Evolutionary conservation across 2,888 invertebrate genomes (phyloP), one percentile per base, ranked within the genome.

Genomic region (Eurytoma californica): DNA sequence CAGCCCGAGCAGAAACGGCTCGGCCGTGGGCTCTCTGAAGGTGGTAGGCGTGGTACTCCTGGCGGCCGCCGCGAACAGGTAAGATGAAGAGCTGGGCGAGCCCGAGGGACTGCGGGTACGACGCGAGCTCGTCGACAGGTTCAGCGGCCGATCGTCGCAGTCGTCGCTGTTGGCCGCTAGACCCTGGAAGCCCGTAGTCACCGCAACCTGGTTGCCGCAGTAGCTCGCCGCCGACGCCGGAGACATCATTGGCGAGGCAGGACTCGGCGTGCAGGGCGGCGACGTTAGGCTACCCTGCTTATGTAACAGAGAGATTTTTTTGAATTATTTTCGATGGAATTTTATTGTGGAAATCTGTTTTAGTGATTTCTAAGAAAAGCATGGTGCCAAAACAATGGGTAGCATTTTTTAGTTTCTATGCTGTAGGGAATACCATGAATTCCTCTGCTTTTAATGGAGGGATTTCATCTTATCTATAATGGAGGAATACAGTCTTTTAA

Each of bases 71-170:
- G 60, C 47, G 39, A 39, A 39, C 4, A 39, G 39, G 63, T 63
- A 76, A n/a, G 76, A 61, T 20, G 63, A 47, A 2, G 83, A 63
- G 79, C 70, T 70, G n/a, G 83, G 80, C n/a, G 84, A 82, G 9
- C 72, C 77, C 16, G 82, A 75, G 2, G 72, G 72, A 30, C 88
- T 88, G 18, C 86, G 85, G 12, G 85, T 85, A 3, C 78, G 70
- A n/a, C 87, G 84, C 24, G 87, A 79, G 88, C 82, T 81, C 51
- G 85, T 86, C 30, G 84, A 83, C 55, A 86, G 82, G 75, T 86
- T 80, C 89, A 92, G 87, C 88, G 92, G 84, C 90, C 92, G 79
- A 89, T 86, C 86, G 24, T 85, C 86, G 60, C 63, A 24, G 18
- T 39, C 53, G 47, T 39, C 30, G 49, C 47, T 47, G 18, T 90